phyloP scores from a whole-genome alignment of 53 echinoderm and acorn worm genomes.

The Crossaster papposus region DNA sequence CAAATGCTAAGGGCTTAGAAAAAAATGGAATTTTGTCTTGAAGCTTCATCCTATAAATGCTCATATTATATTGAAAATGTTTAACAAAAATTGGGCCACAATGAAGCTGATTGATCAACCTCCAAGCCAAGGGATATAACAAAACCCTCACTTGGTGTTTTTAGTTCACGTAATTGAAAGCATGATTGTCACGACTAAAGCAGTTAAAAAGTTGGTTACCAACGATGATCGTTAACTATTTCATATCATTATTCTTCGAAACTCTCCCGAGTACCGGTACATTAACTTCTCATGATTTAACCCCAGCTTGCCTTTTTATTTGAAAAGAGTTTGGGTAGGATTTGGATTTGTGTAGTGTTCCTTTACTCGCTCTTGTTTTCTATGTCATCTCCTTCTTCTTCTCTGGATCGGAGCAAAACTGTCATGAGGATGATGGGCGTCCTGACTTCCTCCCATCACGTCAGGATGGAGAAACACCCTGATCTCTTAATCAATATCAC shows the following conservation, averaged over 20 bases:
- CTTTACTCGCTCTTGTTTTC: not conserved
- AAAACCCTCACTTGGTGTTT: too few species aligned
- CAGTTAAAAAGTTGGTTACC: too few species aligned
- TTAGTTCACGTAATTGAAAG: too few species aligned
- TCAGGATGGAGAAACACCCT: constrained; percentile 45
- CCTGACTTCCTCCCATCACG: constrained; percentile 57
- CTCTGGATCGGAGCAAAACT: constrained; percentile 35
- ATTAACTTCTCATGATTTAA: not conserved
- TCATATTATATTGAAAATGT: too few species aligned
- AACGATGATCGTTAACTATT: not conserved
- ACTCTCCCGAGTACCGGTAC: not conserved
- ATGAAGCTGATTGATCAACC: too few species aligned
- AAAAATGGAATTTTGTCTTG: too few species aligned
- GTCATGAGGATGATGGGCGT: constrained; percentile 40
- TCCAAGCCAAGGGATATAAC: too few species aligned
- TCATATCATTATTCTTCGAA: not conserved
- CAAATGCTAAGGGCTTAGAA: too few species aligned
- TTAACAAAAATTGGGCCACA: too few species aligned
- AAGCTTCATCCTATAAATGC: too few species aligned
- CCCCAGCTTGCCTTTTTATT: not conserved
- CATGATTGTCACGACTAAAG: too few species aligned
- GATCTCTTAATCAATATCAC: constrained; percentile 64
- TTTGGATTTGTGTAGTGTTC: not conserved
- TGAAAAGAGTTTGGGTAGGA: not conserved
- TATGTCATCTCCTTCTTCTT: constrained; percentile 1